Conservation (phyloP, 2,797 vertebrate species). For the Prunella strophiata region DNA sequence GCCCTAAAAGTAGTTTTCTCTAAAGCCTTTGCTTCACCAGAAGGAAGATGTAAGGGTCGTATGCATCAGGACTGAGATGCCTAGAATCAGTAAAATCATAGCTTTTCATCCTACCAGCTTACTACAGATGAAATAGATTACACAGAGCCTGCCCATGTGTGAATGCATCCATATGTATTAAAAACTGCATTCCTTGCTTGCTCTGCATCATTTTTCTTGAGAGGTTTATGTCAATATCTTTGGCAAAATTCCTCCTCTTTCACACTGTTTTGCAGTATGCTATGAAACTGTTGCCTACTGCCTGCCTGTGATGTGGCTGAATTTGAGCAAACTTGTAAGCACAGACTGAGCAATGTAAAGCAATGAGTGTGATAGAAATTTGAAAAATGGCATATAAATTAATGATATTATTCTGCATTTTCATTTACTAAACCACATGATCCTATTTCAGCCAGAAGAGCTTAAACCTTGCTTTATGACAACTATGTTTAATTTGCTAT, state of each 20-base stretch:
- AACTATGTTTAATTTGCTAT: background rate
- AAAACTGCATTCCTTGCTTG: background rate
- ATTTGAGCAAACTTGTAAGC: conserved; percentile 18
- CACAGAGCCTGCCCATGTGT: background rate
- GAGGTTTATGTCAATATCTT: conserved; percentile 32
- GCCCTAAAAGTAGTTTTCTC: background rate
- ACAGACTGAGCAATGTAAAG: background rate
- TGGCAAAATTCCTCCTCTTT: conserved; percentile 38
- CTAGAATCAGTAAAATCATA: conserved; percentile 27
- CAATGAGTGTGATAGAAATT: background rate
- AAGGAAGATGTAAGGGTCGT: background rate
- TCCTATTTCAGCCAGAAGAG: background rate
- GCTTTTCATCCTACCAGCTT: conserved; percentile 19
- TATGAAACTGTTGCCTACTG: conserved; percentile 1
- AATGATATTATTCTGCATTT: background rate
- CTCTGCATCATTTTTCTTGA: conserved; percentile 18
- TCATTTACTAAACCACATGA: background rate
- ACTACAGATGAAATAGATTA: conserved; percentile 31
- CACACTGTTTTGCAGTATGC: conserved; percentile 37
- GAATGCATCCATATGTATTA: conserved; percentile 27
- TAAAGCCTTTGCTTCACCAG: background rate
- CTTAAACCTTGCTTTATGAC: background rate
- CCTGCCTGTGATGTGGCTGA: conserved; percentile 16
- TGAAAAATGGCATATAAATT: background rate
- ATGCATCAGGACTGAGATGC: background rate